Evolutionary conservation across 2,797 vertebrate genomes (phyloP).

Genomic region (Microchirus variegatus): DNA sequence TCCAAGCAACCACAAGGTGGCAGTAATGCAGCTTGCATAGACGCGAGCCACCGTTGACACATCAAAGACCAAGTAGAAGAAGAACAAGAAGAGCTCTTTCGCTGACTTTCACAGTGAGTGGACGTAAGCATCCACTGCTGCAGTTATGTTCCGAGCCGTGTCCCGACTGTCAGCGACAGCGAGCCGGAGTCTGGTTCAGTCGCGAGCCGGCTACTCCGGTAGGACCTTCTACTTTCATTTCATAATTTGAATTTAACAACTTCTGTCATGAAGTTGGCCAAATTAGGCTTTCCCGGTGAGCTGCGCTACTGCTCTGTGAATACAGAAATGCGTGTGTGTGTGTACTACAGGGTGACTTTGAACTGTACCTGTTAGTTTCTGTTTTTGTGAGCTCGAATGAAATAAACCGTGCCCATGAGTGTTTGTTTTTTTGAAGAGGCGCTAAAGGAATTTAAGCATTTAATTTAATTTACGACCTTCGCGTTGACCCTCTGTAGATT

Average conservation of each 20-base stretch:
- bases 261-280: accelerated
- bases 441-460: neutral
- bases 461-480: constrained; percentile 73
- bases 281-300: constrained; percentile 1
- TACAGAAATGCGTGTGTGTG: neutral
- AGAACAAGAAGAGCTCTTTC: neutral
- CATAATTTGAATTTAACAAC: accelerated
- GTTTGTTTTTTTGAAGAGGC: constrained; percentile 2
- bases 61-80: neutral
- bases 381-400: accelerated
- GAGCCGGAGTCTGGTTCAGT: constrained; percentile 61
- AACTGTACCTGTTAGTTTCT: neutral
- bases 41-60: too few species aligned
- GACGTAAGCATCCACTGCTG: constrained; percentile 30
- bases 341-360: constrained; percentile 63
- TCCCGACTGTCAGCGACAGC: constrained; percentile 70
- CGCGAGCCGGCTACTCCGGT: constrained; percentile 69
- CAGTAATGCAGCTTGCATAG: neutral
- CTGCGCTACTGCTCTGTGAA: constrained; percentile 1
- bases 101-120: neutral
- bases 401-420: accelerated
- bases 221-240: neutral
- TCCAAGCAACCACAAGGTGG: neutral
- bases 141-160: constrained; percentile 78
- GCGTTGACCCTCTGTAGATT: constrained; percentile 64